These are phyloP conservation scores for Progne subis DNA, from an alignment of 2,113 vertebrate species.

Conservation along the genomic window DNA sequence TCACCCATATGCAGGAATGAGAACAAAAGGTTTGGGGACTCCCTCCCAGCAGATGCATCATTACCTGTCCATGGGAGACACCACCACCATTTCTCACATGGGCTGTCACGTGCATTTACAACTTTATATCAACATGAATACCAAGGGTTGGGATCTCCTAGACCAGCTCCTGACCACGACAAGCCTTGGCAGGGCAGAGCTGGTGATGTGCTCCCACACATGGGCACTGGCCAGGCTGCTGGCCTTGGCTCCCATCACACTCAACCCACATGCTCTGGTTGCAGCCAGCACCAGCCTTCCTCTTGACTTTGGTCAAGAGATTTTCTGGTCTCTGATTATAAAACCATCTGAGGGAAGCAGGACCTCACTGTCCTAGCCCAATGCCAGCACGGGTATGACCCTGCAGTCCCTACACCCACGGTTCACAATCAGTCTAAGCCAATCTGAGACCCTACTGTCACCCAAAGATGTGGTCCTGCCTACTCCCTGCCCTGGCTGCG, in stretches of 20 bases:
- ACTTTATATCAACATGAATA: background rate
- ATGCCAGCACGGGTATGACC: background rate
- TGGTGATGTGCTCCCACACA: background rate
- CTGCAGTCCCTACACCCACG: rapidly evolving
- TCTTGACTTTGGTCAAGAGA: background rate
- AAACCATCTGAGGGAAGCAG: background rate
- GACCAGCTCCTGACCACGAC: background rate
- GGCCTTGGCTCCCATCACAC: background rate
- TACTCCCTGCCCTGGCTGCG: background rate
- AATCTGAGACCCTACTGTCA: background rate
- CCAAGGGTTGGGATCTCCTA: background rate
- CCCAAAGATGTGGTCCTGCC: background rate
- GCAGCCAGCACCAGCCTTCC: background rate
- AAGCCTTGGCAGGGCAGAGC: background rate
- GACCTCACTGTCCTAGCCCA: background rate
- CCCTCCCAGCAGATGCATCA: background rate
- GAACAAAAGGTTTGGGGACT: background rate
- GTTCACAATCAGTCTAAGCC: background rate
- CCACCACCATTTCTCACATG: rapidly evolving
- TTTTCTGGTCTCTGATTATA: background rate
- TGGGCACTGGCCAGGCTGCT: background rate
- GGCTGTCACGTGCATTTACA: background rate
- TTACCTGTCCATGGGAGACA: background rate
- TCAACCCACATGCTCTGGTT: background rate
- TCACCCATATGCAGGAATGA: background rate